Evolutionary conservation across 2,888 invertebrate genomes (phyloP), one percentile per base, ranked within the genome.

Genomic region (Meiosimyza decipiens): DNA sequence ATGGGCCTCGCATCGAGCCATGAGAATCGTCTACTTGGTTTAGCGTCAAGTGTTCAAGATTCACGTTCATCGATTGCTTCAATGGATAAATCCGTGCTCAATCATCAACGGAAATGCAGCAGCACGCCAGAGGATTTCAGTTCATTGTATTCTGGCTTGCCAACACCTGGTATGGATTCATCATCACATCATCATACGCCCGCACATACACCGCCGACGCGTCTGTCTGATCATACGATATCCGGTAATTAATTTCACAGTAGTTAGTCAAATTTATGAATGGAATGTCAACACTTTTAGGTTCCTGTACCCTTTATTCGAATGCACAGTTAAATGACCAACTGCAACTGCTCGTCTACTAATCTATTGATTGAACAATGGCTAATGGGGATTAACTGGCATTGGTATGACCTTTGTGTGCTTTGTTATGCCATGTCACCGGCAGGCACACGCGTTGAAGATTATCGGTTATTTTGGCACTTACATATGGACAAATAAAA

Each of bases 61-160:
- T 90, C 88, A 80, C 87, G 90, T 72, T 88, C 89, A 12, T 84
- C 89, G 22, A 87, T 89, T 64, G 79, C 82, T 62, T 82, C 85
- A 47, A 78, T 85, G 52, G 91, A 91, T 83, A 89, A 89, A 82
- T 89, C 90, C 76, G 90, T 90, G 11, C 82, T 85, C 7, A 82
- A 84, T 67, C 80, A 88, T 83, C 86, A 89, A 85, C 82, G 89
- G 82, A 94, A 94, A 88, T 94, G 94, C 88, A 94, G 94, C 88
- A 94, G 94, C 40, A 94, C 94, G 66, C 94, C 94, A 59, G 96
- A 96, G 87, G 96, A 97, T 88, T 96, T 96, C 86, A 92, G 93
- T 73, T 93, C 95, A 33, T 89, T 96, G 80, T 96, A 97, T 87
- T 93, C 94, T 33, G 91, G 89, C 5, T 88, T 91, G 75, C 85